Base-by-base conservation (phyloP, 53 echinoderm and acorn worm genomes). In the Temnopleurus reevesii region DNA sequence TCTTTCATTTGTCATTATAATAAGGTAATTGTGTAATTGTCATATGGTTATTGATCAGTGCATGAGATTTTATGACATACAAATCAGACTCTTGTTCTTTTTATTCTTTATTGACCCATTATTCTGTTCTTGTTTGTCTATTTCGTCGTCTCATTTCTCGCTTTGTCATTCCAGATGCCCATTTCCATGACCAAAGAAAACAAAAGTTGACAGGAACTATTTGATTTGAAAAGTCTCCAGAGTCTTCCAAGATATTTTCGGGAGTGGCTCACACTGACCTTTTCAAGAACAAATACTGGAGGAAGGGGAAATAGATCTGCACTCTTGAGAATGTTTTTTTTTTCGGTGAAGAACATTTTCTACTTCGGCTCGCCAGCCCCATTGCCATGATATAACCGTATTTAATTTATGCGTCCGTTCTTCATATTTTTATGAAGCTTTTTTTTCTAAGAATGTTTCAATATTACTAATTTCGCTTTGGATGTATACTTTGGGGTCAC, bases 221-320 rank as follows among this genome's bases (percentile, higher is more conserved):
- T 41, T 8, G 23, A 71, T 71, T 71, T n/a, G n/a, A n/a, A 71
- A 38, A 41, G n/a, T 19, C 23, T n/a, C 36, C 71, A 71, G 71
- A 8, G 21, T 36, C 18, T 38, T 71, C 71, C 71, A 71, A 71
- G 41, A 41, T 36, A 41, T 19, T 71, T 71, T 41, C 19, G 71
- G 71, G 71, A 71, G 71, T 43, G 71, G 71, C 28, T 41, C 71
- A 38, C 71, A 4, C 41, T 71, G 71, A 71, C 71, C 71, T 71
- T 71, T 43, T 38, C 10, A 71, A 71, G 71, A 38, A 71, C 71
- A 71, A n/a, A n/a, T n/a, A n/a, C n/a, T n/a, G 18, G 71, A 43
- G 71, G 43, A 71, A 71, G 71, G 71, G 41, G 41, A 41, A 5
- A 41, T 9, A 19, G 71, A 41, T 41, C 63, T 63, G 15, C 63